Evolutionary conservation across 2,797 vertebrate genomes (phyloP), one percentile per base, ranked within the genome.

Genomic region (Hafferia zeledoni): DNA sequence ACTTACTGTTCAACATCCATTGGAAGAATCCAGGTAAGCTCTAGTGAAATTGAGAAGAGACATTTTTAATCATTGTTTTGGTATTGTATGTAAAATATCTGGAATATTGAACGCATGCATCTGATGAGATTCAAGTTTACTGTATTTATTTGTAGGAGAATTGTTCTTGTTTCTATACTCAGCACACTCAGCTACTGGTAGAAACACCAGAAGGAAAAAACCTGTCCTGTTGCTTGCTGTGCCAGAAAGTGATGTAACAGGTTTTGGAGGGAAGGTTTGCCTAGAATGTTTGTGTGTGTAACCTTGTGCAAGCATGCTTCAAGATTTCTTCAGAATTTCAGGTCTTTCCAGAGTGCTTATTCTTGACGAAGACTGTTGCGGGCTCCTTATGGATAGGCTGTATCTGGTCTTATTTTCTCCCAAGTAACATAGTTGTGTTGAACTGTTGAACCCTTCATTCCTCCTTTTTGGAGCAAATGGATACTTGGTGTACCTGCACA

Each of bases 1-100:
- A 43, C 98, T 99, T 93, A 99, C 99, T 35, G 99, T 99, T 30
- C 99, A 99, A 85, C 99, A 99, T 97, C 99, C 99, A 46, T 98
- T 99, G 87, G 99, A 99, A 95, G 99, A 99, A 97, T 99, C 99
- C 70, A 98, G 99, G 99, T 99, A 96, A 98, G 70, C 52, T 84
- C 59, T 90, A 39, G 37, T 92, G 63, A 87, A 85, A 31, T 61
- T 68, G 19, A 52, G n/a, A 89, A 30, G 11, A 47, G 46, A 28
- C 53, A 41, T 76, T 76, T 52, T 69, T 81, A 80, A 35, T 83
- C 14, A 30, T 33, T 71, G 16, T 46, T 93, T 89, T 76, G 35
- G 22, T 83, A 33, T 17, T 85, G 41, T 20, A 17, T 2, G 0
- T 82, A 50, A 57, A 60, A n/a, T 72, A 27, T 14, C 16, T 74